Evolutionary conservation across 2,888 invertebrate species (phyloP), one percentile per base, ranked within the genome.

Genomic region (Lordiphosa andalusiaca): DNA sequence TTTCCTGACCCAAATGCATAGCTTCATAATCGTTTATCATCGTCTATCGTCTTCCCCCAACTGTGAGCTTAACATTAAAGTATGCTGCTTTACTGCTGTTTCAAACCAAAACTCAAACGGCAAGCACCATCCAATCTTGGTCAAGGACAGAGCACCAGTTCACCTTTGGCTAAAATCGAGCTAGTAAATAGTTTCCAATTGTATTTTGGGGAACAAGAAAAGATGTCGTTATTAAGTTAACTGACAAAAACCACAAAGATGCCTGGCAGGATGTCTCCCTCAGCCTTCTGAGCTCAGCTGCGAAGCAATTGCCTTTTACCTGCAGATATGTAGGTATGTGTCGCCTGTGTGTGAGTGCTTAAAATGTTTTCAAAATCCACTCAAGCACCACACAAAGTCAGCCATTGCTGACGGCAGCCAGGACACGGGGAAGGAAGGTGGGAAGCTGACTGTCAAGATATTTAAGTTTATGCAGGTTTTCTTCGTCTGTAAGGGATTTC

Each of bases 161-260:
- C 47, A 40, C 53, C 48, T 48, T 10, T 38, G 23, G 35, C 47
- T 12, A 12, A 40, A 10, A 9, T 23, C 10, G 19, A 36, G 36
- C 13, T 38, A 12, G 49, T 67, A 67, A 70, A 80, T 78, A 77
- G 76, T 78, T 70, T 70, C 65, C 76, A 72, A 67, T 65, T 75
- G 75, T 64, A 2, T 39, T 16, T 12, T 19, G 10, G 30, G 13
- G 62, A 42, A 37, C 47, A 67, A 40, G 54, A 46, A 69, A 74
- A 64, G 67, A 68, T 69, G 80, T 68, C 75, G 75, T 75, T 72
- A 82, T 82, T 72, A 72, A 75, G 75, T 75, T 68, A 75, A 62
- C 66, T 67, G 57, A 53, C 44, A 39, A 64, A 50, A 61, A 57
- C 48, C 66, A 47, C 65, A 69, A 63, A 65, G 46, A 44, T 44